Conservation (phyloP, 2,888 invertebrate species). For the Adelphocoris suturalis region DNA sequence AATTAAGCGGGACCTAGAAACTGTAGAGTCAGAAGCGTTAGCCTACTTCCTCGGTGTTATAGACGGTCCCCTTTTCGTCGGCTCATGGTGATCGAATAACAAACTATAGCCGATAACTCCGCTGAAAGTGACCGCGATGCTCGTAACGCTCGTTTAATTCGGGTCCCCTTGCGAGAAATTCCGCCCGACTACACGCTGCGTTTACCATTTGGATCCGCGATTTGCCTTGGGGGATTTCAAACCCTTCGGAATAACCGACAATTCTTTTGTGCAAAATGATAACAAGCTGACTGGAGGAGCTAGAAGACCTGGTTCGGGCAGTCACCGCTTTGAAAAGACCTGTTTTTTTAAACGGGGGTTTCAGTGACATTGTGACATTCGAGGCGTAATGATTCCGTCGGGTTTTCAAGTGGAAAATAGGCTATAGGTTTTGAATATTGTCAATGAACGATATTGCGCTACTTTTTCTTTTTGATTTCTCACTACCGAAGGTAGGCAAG, state of each 20-base stretch:
- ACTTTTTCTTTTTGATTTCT: no score
- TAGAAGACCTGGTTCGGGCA: background rate
- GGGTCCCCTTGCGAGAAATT: background rate
- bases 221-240: background rate
- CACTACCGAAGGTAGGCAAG: no score
- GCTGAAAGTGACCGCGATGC: conserved; percentile 8
- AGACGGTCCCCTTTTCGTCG: background rate
- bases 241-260: background rate
- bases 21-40: no score
- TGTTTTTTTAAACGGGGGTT: background rate
- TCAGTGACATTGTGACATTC: conserved; percentile 7
- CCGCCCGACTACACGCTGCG: background rate
- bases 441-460: no score
- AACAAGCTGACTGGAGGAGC: background rate
- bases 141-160: background rate
- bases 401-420: no score
- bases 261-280: conserved; percentile 23
- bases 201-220: conserved; percentile 28
- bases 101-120: background rate
- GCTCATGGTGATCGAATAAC: background rate
- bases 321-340: no score
- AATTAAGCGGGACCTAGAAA: no score
- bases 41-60: no score
- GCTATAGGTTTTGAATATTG: no score
- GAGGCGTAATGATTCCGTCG: background rate